Evolutionary conservation across 2,888 invertebrate species (phyloP), one percentile per base, ranked within the genome.

Genomic region (Psococerastis gibbosa): DNA sequence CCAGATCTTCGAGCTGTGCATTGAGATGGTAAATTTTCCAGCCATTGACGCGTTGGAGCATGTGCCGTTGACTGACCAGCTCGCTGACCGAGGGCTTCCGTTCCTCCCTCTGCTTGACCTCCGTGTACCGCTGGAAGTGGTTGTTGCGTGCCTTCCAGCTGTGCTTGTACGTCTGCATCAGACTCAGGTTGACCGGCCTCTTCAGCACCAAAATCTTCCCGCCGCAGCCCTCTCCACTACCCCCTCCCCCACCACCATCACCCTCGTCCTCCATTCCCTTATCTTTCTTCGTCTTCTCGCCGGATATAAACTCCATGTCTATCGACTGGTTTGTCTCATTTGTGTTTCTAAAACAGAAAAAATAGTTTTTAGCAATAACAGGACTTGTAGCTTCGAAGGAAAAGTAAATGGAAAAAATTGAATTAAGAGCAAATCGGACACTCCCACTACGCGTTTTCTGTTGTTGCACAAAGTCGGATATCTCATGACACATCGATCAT

Each of bases 11-110:
- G 78, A 94, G 82, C 67, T 92, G 91, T 34, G 87, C 78, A 32
- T 82, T 82, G 52, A 94, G 70, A 60, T 91, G 89, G 65, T 84
- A 78, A 47, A 94, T 73, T 65, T 92, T 94, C 94, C 94, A 94
- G 1, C 94, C 94, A 52, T 85, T 84, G 15, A 88, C 76, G 63
- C 84, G 87, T 55, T 85, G 80, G 50, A 82, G 66, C 43, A 91
- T 82, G 56, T 84, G 77, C 50, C 78, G 78, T 61, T 89, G 89
- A 62, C 81, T 82, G 22, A 92, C 87, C 54, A 94, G 69, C 63
- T 92, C 89, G 56, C 80, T 79, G 33, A 94, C 80, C 1, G 79
- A 77, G 1, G 87, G 78, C 47, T 83, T 71, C 48, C 85, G 71
- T 59, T 92, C 92, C 52, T 91, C 85, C 52, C 82, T 79, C 0